Conservation (phyloP, 1,140 invertebrate genomes). For the Gyrodactylus bullatarudis region DNA sequence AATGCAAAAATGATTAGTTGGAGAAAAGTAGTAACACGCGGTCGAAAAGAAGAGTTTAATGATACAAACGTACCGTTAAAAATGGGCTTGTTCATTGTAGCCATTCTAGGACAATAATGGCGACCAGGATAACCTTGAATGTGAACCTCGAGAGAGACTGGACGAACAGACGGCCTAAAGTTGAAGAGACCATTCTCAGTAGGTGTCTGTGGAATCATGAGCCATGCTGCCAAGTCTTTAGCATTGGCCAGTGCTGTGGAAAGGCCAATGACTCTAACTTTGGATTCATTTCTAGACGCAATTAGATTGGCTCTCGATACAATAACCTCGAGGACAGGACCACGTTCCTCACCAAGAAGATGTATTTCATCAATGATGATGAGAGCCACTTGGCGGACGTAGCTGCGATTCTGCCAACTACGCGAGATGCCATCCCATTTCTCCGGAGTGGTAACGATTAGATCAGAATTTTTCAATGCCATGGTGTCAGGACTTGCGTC, state of each 20-base stretch:
- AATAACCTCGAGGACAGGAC: constrained; percentile 32
- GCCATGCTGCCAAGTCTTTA: constrained; percentile 71
- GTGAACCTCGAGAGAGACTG: constrained; percentile 78
- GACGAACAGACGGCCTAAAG: constrained; percentile 75
- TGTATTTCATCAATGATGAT: constrained; percentile 97
- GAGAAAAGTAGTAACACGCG: too few species aligned
- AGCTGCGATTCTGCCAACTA: constrained; percentile 75
- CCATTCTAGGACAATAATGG: constrained; percentile 95
- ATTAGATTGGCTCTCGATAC: constrained; percentile 53
- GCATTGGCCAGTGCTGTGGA: constrained; percentile 93
- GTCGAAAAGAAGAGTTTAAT: not conserved
- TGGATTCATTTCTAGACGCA: constrained; percentile 37
- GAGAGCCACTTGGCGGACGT: constrained; percentile 55
- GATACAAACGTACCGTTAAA: constrained; percentile 32
- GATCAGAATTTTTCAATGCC: constrained; percentile 42
- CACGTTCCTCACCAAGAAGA: constrained; percentile 41
- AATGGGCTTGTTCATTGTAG: constrained; percentile 94
- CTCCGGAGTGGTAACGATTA: constrained; percentile 92
- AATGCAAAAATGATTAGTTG: constrained; percentile 9
- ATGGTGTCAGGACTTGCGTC: constrained; percentile 68
- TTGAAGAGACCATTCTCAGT: constrained; percentile 57
- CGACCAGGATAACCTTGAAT: constrained; percentile 66
- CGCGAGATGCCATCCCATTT: constrained; percentile 96
- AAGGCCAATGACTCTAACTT: constrained; percentile 54
- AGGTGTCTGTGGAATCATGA: constrained; percentile 31